phyloP scores from a whole-genome alignment of 1,140 invertebrate genomes.

The Monomorium pharaonis region DNA sequence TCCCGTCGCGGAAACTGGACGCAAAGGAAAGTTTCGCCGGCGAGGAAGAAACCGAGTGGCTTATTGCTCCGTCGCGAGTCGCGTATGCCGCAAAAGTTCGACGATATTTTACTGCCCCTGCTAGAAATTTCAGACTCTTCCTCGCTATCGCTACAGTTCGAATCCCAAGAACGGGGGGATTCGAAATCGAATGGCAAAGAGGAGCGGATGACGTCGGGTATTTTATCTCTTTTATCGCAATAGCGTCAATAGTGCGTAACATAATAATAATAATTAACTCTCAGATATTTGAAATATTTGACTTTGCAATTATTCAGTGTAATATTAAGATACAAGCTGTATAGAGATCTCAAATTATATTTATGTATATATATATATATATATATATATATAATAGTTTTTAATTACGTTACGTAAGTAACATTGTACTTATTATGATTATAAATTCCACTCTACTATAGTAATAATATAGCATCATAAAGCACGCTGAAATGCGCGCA shows the following conservation, averaged over 20 bases:
- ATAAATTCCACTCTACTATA: not conserved
- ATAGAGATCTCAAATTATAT: too few relatives aligned
- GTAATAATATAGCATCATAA: not conserved
- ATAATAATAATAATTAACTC: not conserved
- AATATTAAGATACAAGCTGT: not conserved
- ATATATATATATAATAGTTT: too few relatives aligned
- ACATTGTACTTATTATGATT: not conserved
- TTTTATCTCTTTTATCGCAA: not conserved
- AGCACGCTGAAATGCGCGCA: not conserved
- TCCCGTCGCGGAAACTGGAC: not conserved
- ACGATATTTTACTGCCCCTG: conserved; percentile 56
- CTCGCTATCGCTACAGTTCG: conserved; percentile 1
- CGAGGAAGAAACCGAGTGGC: conserved; percentile 37
- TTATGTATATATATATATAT: too few relatives aligned
- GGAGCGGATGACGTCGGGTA: not conserved
- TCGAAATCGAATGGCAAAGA: conserved; percentile 34
- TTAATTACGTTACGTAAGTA: not conserved
- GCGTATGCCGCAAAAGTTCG: conserved; percentile 48
- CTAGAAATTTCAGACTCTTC: conserved; percentile 12
- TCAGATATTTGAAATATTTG: not conserved
- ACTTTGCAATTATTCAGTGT: not conserved
- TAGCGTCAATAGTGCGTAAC: not conserved
- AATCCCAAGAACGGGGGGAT: not conserved
- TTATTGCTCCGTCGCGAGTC: conserved; percentile 4
- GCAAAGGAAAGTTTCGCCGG: conserved; percentile 46